Percentiles rank a stretch among this genome's conserved stretches.
Evolutionary conservation across 1,140 invertebrate genomes (phyloP).

Genomic region (Pentalonia nigronervosa): DNA sequence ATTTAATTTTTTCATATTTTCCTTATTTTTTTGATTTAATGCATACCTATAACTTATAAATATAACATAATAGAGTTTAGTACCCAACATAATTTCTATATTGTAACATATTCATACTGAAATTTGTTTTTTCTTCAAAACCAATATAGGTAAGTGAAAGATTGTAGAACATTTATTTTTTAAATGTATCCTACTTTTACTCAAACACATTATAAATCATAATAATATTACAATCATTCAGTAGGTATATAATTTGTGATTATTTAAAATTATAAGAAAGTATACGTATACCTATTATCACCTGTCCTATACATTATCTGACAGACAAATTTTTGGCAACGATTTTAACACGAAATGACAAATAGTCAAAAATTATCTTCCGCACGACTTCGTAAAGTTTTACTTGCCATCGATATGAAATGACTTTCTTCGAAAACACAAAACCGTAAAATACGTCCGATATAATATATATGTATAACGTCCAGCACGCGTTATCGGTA

Average conservation of each 20-base stretch:
- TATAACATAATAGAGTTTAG: not conserved
- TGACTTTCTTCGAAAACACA: not conserved
- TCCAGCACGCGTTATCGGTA: not conserved
- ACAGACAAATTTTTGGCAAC: not conserved
- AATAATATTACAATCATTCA: not conserved
- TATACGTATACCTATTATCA: too few species aligned
- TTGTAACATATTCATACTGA: not conserved
- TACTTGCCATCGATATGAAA: not conserved
- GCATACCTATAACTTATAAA: not conserved
- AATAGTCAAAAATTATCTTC: not conserved
- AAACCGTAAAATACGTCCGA: not conserved
- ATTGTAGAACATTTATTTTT: not conserved
- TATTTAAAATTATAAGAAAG: not conserved
- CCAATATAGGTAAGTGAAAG: not conserved
- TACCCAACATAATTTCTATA: not conserved
- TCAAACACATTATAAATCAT: not conserved
- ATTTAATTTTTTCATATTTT: constrained; percentile 2
- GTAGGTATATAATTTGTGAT: not conserved
- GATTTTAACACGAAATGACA: not conserved
- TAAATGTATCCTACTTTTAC: not conserved
- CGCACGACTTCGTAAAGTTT: not conserved
- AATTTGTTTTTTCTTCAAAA: not conserved
- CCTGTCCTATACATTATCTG: not conserved
- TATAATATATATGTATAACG: not conserved
- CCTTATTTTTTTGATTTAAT: not conserved